A percentile compares a stretch with the other conserved stretches of the same genome.
Evolutionary conservation across 2,888 invertebrate species (phyloP).

Genomic region (Drosophila mimetica): DNA sequence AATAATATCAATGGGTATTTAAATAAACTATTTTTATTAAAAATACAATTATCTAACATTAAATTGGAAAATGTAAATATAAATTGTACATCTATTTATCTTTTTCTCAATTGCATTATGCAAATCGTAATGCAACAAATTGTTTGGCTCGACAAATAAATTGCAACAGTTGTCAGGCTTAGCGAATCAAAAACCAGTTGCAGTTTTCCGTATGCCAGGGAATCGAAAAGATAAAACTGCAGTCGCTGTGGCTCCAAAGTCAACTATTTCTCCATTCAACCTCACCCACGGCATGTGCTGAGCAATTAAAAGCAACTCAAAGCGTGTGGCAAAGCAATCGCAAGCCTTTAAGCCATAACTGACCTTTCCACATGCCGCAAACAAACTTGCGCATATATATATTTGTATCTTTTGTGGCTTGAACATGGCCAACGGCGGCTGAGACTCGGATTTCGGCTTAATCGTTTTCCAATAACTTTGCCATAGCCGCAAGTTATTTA

Average conservation of each 20-base stretch:
- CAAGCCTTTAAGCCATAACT: constrained; percentile 69
- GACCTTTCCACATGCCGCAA: constrained; percentile 62
- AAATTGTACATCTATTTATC: no score
- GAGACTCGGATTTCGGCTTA: constrained; percentile 51
- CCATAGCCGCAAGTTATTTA: constrained; percentile 48
- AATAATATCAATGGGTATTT: no score
- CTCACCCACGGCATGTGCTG: constrained; percentile 33
- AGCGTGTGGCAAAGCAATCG: constrained; percentile 46
- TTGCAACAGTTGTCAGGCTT: constrained; percentile 52
- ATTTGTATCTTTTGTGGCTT: constrained; percentile 14
- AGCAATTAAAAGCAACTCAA: constrained; percentile 60
- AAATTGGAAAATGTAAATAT: no score
- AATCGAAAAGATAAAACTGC: constrained; percentile 35
- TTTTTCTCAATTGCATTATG: background rate
- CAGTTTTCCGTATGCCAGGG: constrained; percentile 30
- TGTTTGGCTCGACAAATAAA: constrained; percentile 9
- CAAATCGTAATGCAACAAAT: background rate
- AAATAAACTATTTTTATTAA: no score
- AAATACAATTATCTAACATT: no score
- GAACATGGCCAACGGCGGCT: constrained; percentile 42
- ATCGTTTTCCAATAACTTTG: constrained; percentile 66
- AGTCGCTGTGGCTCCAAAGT: background rate
- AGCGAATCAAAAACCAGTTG: constrained; percentile 50
- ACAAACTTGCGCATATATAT: background rate
- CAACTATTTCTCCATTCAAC: constrained; percentile 15